phyloP scores from a whole-genome alignment of 2,888 invertebrate species.

The Hirtodrosophila alboralis region DNA sequence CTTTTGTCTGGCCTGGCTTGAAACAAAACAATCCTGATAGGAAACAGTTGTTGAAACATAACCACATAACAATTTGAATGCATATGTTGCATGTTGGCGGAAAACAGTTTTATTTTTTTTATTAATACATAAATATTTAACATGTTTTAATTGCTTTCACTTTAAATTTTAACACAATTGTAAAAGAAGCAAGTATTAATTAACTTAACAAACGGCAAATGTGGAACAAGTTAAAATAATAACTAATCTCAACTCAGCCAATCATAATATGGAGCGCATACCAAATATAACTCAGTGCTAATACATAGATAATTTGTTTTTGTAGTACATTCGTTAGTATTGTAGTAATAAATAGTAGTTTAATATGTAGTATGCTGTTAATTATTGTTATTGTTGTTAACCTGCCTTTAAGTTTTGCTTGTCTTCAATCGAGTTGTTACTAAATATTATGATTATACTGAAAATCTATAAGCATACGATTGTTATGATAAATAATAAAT shows the following conservation, averaged over 20 bases:
- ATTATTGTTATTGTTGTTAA: constrained; percentile 59
- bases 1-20: constrained; percentile 30
- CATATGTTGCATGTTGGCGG: constrained; percentile 32
- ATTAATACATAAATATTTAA: constrained; percentile 51
- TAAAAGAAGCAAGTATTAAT: constrained; percentile 24
- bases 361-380: constrained; percentile 42
- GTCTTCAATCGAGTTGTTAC: constrained; percentile 42
- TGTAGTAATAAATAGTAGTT: constrained; percentile 53
- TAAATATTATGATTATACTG: constrained; percentile 51
- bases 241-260: constrained; percentile 49
- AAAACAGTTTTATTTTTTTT: constrained; percentile 41
- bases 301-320: constrained; percentile 46
- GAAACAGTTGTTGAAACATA: no score
- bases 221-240: constrained; percentile 40
- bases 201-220: constrained; percentile 52
- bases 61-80: constrained; percentile 39
- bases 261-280: constrained; percentile 46
- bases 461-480: constrained; percentile 60
- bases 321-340: constrained; percentile 40
- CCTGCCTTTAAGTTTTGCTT: constrained; percentile 51
- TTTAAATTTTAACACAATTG: constrained; percentile 43
- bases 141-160: constrained; percentile 34
- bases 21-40: constrained; percentile 36
- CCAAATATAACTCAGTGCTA: constrained; percentile 69
- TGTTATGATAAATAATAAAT: constrained; percentile 72